These are phyloP conservation scores for Oscheius sp. DNA, from an alignment of 1,140 invertebrate genomes.

Conservation along the genomic window DNA sequence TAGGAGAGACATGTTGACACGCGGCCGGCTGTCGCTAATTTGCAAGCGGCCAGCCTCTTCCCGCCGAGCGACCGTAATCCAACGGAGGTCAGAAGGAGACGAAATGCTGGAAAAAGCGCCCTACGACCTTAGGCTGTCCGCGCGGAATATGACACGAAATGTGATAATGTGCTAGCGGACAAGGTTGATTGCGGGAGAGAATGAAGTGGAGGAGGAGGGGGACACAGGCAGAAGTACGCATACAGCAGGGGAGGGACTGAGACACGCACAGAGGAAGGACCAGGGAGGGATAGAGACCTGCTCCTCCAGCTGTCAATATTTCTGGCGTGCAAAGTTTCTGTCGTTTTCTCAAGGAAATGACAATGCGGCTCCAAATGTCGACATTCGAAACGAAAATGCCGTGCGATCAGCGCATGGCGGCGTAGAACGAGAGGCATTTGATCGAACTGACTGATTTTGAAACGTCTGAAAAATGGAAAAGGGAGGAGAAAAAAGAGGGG, in stretches of 20 bases:
- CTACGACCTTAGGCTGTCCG: constrained; percentile 1
- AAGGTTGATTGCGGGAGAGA: constrained; percentile 8
- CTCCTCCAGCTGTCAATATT: not conserved
- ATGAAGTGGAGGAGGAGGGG: not conserved
- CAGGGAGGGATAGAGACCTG: not conserved
- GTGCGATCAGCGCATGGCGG: too few relatives aligned
- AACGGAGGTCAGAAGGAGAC: not conserved
- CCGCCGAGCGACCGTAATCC: not conserved
- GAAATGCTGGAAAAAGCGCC: not conserved
- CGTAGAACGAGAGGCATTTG: too few relatives aligned
- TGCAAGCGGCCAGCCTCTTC: not conserved
- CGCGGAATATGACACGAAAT: constrained; percentile 1
- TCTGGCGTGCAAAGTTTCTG: not conserved
- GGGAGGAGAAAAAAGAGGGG: too few relatives aligned
- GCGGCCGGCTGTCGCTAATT: not conserved
- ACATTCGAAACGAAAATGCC: not conserved
- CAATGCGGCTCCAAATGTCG: not conserved
- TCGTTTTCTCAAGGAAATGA: not conserved
- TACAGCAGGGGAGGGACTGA: not conserved
- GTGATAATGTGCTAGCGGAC: constrained; percentile 9
- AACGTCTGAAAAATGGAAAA: too few relatives aligned
- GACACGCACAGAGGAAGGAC: not conserved
- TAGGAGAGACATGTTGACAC: not conserved
- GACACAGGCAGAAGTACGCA: not conserved
- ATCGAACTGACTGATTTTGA: too few relatives aligned